Base-by-base conservation (phyloP, 1,140 invertebrate species). In the Nebria ingens region DNA sequence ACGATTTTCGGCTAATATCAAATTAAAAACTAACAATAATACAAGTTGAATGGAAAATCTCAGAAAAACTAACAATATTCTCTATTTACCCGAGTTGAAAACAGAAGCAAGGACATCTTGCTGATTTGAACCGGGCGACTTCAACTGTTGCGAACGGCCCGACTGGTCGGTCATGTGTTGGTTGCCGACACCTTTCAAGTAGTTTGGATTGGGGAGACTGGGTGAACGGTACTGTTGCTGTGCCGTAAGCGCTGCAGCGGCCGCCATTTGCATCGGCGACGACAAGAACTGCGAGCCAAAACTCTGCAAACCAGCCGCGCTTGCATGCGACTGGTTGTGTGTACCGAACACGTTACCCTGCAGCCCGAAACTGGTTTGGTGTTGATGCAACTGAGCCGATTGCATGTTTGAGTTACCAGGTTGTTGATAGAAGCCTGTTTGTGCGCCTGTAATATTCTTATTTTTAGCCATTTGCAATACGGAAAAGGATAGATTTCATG, bases 391-490 rank as follows among this genome's bases (percentile, higher is more conserved):
- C 34, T 64, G 67, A n/a, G 61, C 65, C 11, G 66, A 65, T 19
- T 60, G 63, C 19, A 68, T 38, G 13, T 63, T 61, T 13, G 67
- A 69, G 58, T 57, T 68, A 15, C 63, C 66, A 6, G 68, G 67
- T 57, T 68, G 67, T 61, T 69, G 68, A 56, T 64, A 70, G 53
- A 66, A 70, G 12, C 67, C 68, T 51, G 64, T 65, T 53, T 70
- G 68, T n/a, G 63, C 68, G 23, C 64, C 67, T 67, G 25, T 21
- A 40, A 21, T 19, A 19, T 53, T 25, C n/a, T n/a, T n/a, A n/a
- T n/a, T n/a, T n/a, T n/a, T n/a, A n/a, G n/a, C n/a, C n/a, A n/a
- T n/a, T n/a, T n/a, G n/a, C n/a, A n/a, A n/a, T n/a, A n/a, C n/a
- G n/a, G n/a, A n/a, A n/a, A n/a, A n/a, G n/a, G n/a, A n/a, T n/a